These are phyloP conservation scores for Drosophila acutilabella DNA, from an alignment of 2,888 invertebrate genomes.

Conservation along the genomic window DNA sequence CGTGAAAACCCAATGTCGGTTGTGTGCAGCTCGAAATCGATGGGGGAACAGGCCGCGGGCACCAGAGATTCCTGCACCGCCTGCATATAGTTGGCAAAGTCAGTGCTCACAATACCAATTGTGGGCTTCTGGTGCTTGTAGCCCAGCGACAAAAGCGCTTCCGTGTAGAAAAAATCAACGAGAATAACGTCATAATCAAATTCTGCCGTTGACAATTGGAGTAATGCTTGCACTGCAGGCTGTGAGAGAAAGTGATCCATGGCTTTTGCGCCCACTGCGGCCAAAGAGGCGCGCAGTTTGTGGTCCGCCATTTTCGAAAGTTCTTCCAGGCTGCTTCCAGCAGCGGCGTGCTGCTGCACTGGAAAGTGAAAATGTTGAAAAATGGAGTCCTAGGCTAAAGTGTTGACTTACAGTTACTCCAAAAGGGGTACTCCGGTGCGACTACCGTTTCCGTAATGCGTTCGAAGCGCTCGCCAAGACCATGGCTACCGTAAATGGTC, in stretches of 20 bases:
- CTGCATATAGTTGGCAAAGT: constrained; percentile 85
- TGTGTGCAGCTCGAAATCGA: constrained; percentile 82
- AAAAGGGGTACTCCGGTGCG: constrained; percentile 80
- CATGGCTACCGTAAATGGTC: constrained; percentile 81
- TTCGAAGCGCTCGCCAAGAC: constrained; percentile 82
- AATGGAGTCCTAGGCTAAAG: no score
- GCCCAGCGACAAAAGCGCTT: constrained; percentile 84
- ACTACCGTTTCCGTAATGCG: constrained; percentile 81
- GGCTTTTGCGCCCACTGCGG: constrained; percentile 72
- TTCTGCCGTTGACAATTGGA: constrained; percentile 74
- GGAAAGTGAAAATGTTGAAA: neutral
- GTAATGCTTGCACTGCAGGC: constrained; percentile 58
- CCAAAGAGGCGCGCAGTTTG: constrained; percentile 74
- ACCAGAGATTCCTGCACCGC: constrained; percentile 85
- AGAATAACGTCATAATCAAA: constrained; percentile 85
- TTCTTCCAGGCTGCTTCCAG: constrained; percentile 60
- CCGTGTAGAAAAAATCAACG: constrained; percentile 85
- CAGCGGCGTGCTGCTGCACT: constrained; percentile 69
- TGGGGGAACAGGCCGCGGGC: constrained; percentile 86
- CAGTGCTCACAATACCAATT: constrained; percentile 83
- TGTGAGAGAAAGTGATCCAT: constrained; percentile 80
- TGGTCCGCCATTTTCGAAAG: constrained; percentile 55
- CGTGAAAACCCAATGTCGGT: constrained; percentile 85
- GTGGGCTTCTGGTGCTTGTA: constrained; percentile 83
- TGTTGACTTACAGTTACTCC: constrained; percentile 77